Conservation (phyloP, 1,140 invertebrate species). For the Drosophila cardini region DNA sequence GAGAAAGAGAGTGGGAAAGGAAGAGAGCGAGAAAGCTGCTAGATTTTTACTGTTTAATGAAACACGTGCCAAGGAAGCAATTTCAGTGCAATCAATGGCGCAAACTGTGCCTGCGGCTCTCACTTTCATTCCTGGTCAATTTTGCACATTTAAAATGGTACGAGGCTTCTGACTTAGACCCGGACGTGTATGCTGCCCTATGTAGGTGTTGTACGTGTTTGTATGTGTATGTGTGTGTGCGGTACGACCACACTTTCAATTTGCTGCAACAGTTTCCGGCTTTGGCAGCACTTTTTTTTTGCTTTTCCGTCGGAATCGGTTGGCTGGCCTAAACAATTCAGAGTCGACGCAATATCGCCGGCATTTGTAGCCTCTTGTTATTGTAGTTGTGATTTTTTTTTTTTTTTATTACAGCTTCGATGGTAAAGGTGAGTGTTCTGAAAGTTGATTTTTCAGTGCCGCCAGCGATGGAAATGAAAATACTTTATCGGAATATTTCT, state of each 20-base stretch:
- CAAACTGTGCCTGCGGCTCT: slow-evolving; percentile 54
- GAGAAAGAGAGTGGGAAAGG: slow-evolving; percentile 13
- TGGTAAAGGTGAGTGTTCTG: background rate
- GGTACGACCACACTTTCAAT: slow-evolving; percentile 61
- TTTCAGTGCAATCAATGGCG: slow-evolving; percentile 74
- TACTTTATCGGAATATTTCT: background rate
- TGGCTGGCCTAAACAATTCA: slow-evolving; percentile 24
- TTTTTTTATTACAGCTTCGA: background rate
- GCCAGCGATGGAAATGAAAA: slow-evolving; percentile 1
- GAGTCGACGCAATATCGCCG: slow-evolving; percentile 13
- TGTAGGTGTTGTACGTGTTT: background rate
- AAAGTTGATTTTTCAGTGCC: background rate
- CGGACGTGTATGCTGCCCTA: slow-evolving; percentile 10
- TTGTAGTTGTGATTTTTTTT: background rate
- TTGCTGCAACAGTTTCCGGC: slow-evolving; percentile 64
- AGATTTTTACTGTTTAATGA: slow-evolving; percentile 78
- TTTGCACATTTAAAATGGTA: slow-evolving; percentile 67
- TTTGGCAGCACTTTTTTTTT: slow-evolving; percentile 35
- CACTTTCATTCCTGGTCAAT: slow-evolving; percentile 44
- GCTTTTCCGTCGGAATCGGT: slow-evolving; percentile 15
- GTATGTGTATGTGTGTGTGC: slow-evolving; percentile 26
- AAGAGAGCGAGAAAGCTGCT: slow-evolving; percentile 28
- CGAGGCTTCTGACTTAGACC: slow-evolving; percentile 39
- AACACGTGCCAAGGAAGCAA: slow-evolving; percentile 81
- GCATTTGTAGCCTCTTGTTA: slow-evolving; percentile 13